These are phyloP conservation scores for Cyprinodon diabolis DNA, from an alignment of 2,797 vertebrate genomes.

Conservation along the genomic window DNA sequence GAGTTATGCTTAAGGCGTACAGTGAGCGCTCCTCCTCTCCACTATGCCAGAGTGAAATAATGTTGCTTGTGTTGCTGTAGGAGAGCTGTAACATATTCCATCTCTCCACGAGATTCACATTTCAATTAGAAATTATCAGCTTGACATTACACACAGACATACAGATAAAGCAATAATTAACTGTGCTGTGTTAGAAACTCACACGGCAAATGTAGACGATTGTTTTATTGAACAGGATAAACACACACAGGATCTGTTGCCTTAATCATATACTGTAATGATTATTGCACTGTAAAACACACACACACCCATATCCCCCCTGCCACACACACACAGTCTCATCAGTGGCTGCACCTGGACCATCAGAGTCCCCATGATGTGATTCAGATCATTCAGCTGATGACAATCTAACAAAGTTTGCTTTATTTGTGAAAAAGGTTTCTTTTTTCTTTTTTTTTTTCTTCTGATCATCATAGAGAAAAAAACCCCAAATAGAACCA, in stretches of 20 bases:
- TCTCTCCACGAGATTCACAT: neutral
- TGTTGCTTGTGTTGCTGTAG: neutral
- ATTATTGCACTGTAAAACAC: neutral
- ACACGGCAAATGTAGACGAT: conserved; percentile 5
- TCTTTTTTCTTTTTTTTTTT: neutral
- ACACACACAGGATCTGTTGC: conserved; percentile 6
- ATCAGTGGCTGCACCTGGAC: neutral
- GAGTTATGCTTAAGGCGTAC: too few relatives aligned
- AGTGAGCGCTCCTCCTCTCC: neutral
- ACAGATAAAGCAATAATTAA: neutral
- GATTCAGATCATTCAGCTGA: neutral
- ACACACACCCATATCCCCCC: neutral
- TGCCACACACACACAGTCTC: neutral
- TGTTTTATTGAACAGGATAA: conserved; percentile 1
- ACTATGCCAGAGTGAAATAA: neutral
- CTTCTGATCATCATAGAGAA: neutral
- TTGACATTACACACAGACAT: neutral
- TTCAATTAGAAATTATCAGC: neutral
- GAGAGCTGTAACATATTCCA: neutral
- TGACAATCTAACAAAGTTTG: neutral
- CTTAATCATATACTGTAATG: neutral
- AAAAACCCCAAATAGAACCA: too few relatives aligned
- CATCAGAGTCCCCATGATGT: neutral
- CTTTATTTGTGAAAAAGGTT: neutral
- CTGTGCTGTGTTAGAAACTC: neutral